phyloP scores from a whole-genome alignment of 2,113 vertebrate species.

The Channa maculata region DNA sequence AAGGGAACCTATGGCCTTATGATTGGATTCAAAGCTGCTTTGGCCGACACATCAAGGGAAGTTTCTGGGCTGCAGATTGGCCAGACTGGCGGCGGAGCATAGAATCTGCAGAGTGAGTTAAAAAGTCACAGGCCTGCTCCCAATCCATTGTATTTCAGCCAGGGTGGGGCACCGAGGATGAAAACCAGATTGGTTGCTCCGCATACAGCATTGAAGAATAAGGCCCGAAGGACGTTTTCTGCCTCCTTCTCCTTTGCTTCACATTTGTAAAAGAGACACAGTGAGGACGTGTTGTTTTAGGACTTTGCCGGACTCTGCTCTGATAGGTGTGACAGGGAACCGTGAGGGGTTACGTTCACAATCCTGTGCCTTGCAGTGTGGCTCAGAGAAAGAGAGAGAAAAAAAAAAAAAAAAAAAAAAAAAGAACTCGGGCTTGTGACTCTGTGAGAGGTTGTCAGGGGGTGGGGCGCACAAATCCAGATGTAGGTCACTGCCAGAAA shows the following conservation, averaged over 20 bases:
- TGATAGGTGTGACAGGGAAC: conserved; percentile 62
- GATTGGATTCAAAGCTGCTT: conserved; percentile 83
- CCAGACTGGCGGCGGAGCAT: conserved; percentile 76
- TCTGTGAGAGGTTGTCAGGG: conserved; percentile 59
- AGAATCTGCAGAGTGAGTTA: conserved; percentile 82
- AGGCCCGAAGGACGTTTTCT: conserved; percentile 35
- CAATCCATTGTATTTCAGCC: conserved; percentile 78
- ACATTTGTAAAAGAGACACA: conserved; percentile 46
- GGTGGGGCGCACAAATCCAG: conserved; percentile 82
- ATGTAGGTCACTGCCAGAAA: conserved; percentile 85
- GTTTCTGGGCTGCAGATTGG: conserved; percentile 73
- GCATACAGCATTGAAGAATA: conserved; percentile 51
- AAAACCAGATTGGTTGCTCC: conserved; percentile 75
- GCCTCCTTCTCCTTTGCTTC: conserved; percentile 37
- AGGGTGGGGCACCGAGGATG: conserved; percentile 76
- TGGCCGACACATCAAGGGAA: conserved; percentile 79
- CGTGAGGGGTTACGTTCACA: conserved; percentile 39
- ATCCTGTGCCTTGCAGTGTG: conserved; percentile 15
- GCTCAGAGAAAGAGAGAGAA: conserved; percentile 25
- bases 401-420: conserved; percentile 32
- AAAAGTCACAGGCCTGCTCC: conserved; percentile 77
- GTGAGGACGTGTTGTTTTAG: conserved; percentile 60
- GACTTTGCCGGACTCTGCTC: conserved; percentile 31
- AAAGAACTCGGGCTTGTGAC: conserved; percentile 63
- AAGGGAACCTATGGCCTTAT: conserved; percentile 79